Evolutionary conservation across 2,113 vertebrate species (phyloP).

Genomic region (Aplodontia rufa): DNA sequence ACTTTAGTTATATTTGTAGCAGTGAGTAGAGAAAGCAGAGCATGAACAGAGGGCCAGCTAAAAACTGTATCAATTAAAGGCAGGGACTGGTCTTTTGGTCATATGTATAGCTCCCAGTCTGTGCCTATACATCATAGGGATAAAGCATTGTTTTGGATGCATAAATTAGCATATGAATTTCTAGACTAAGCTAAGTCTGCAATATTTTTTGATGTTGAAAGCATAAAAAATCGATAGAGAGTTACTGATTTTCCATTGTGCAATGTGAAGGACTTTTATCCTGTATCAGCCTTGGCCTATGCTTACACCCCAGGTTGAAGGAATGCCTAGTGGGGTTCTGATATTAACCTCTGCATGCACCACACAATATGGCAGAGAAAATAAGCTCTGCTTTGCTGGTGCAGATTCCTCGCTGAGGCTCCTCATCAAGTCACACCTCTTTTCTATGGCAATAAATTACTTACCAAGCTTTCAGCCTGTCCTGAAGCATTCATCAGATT

Average conservation of each 20-base stretch:
- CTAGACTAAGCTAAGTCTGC: not conserved
- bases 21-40: not conserved
- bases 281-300: not conserved
- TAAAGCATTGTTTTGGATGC: not conserved
- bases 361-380: not conserved
- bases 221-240: not conserved
- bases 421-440: not conserved
- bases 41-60: not conserved
- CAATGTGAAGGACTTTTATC: not conserved
- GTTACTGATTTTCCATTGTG: not conserved
- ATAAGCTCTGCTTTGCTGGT: not conserved
- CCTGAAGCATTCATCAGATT: constrained; percentile 33
- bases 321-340: not conserved
- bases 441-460: constrained; percentile 39
- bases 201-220: constrained; percentile 12
- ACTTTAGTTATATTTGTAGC: not conserved
- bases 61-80: not conserved
- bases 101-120: not conserved
- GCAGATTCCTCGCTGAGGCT: not conserved
- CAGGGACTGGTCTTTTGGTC: not conserved
- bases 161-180: not conserved
- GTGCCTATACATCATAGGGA: not conserved
- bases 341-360: not conserved
- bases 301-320: not conserved
- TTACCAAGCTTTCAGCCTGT: constrained; percentile 48